These are phyloP conservation scores for Anarhynchus alexandrinus DNA, from an alignment of 2,113 vertebrate species.

Conservation along the genomic window DNA sequence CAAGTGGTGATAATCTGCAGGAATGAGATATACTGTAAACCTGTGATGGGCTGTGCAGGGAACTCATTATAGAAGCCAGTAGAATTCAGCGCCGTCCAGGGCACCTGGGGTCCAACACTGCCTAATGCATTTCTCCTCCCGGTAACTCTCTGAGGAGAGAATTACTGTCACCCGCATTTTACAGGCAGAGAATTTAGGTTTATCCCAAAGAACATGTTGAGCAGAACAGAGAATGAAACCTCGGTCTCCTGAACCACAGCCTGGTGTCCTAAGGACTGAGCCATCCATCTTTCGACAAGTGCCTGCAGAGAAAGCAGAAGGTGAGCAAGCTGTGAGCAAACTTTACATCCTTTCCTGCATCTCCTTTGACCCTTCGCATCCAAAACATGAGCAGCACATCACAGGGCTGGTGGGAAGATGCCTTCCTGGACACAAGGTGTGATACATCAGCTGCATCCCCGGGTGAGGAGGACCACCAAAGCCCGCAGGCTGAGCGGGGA, in stretches of 20 bases:
- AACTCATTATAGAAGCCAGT: not conserved
- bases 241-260: not conserved
- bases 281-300: not conserved
- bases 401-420: not conserved
- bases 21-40: not conserved
- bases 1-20: not conserved
- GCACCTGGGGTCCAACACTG: not conserved
- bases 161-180: not conserved
- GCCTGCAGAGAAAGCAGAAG: not conserved
- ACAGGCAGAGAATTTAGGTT: not conserved
- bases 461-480: not conserved
- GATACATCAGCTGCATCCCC: not conserved
- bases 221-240: not conserved
- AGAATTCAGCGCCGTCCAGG: not conserved
- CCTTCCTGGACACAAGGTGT: accelerated
- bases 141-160: not conserved
- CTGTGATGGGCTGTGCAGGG: not conserved
- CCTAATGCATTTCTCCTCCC: not conserved
- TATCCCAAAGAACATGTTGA: not conserved
- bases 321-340: not conserved
- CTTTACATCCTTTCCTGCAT: not conserved
- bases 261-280: not conserved
- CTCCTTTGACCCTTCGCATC: not conserved
- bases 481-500: not conserved
- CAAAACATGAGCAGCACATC: accelerated